Evolutionary conservation across 2,888 invertebrate species (phyloP), one percentile per base, ranked within the genome.

Genomic region (Dioctria rufipes): DNA sequence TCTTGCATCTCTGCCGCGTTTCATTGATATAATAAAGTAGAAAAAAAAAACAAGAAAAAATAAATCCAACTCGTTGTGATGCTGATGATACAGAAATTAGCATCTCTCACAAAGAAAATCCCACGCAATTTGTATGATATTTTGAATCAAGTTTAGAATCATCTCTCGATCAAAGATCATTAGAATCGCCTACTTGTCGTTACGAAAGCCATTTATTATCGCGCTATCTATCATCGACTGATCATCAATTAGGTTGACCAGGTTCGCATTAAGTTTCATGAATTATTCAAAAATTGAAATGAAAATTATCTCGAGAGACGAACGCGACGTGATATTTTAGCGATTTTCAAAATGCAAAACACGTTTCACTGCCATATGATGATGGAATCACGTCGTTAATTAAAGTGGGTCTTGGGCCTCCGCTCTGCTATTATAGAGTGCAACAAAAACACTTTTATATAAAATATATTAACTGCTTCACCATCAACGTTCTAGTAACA

Each of bases 111-210:
- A 13, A 58, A 60, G 37, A 37, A 46, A 40, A 39, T 60, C 80
- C 80, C 77, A 80, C 80, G 75, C 80, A 63, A 37, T 60, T 60
- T 13, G 60, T 13, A 46, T 11, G 63, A 46, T 6, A 11, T 37
- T n/a, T n/a, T 58, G 63, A 49, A 77, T 77, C 77, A 77, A 63
- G 77, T 25, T 25, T 25, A 61, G 39, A 51, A 77, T 77, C 77
- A 60, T 46, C 63, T 13, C 73, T 80, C 25, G 25, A 75, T 65
- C 61, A 25, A 25, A 25, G 77, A 80, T 80, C 80, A 69, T 81
- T 81, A 81, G 78, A 61, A 73, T 81, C 81, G 78, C 81, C 81
- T 81, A 78, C 78, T 78, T 81, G 81, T 81, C 81, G 65, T 79
- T 79, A 79, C 79, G 67, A 81, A 81, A 81, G 39, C 63, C 71